Evolutionary conservation across 2,888 invertebrate species (phyloP), one percentile per base, ranked within the genome.

Genomic region (Mythimna albipuncta): DNA sequence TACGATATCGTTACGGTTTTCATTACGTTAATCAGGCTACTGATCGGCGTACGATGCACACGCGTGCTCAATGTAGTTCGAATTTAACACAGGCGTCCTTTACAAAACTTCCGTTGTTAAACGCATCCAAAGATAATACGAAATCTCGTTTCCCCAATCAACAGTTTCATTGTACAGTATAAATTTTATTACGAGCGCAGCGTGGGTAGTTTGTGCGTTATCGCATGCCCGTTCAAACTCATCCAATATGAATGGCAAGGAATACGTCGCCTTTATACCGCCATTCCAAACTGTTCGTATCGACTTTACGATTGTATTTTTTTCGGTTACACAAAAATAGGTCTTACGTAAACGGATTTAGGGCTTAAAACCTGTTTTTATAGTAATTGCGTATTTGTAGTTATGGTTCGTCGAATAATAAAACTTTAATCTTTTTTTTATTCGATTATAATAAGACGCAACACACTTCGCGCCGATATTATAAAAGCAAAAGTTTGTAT

Each of bases 161-260:
- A 81, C 73, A 59, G 63, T 80, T 81, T 83, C 71, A 83, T 75
- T 75, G 75, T 74, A 52, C 65, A 77, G 74, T 80, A 83, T 73
- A 80, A 47, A 73, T 85, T 75, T 80, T 81, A 85, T 84, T 68
- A 83, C 69, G 10, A 35, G 69, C 80, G 62, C 67, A 64, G 58
- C 77, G 76, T 77, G 82, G 74, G 83, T 85, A 85, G 85, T 84
- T 87, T 84, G 81, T 88, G 76, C 85, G 87, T 88, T 89, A 88
- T 90, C 85, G 82, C 79, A 75, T 68, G 69, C 77, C 64, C 84
- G 83, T 89, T 90, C 86, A 88, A 83, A 70, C 85, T 87, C 86
- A 87, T 92, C 86, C 88, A 90, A 89, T 89, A 91, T 92, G 90
- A 91, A 92, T 89, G 89, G 73, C 83, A 86, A 81, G 84, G 83